Base-by-base conservation (phyloP, 1,140 invertebrate species). In the Procambarus virginalis region DNA sequence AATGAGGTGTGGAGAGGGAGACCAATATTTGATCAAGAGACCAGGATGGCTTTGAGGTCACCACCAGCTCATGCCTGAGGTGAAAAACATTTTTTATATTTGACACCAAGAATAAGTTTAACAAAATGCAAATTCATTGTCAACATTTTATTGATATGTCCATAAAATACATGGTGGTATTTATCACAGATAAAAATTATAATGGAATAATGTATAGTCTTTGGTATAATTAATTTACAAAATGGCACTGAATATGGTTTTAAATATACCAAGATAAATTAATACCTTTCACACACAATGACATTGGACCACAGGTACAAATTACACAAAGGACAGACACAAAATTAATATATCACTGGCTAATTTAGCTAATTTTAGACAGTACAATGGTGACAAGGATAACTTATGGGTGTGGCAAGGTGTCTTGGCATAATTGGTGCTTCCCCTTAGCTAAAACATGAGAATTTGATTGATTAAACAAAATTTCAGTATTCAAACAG, bases 141-240 rank as follows among this genome's bases (percentile, higher is more conserved):
- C 22, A 73, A 73, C 22, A 34, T 10, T 73, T 73, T 73, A 73
- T 73, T 34, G 68, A 73, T 73, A 73, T 73, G 22, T 73, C n/a
- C 22, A 73, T 5, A 8, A 73, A 73, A 34, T 73, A 73, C 68
- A 73, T 73, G 68, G 34, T 8, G 20, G 68, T 73, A 73, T 73
- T 73, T 73, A 73, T 73, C 68, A 73, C 68, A 73, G 68, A 73
- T 73, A 34, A 73, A 73, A 73, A 73, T 70, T 70, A 22, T 73
- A 73, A 64, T 64, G 60, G 60, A 64, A 64, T 64, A 64, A 64
- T 64, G 22, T 34, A 73, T 34, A 73, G n/a, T 73, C 68, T 73
- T 73, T 73, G 68, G 68, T 79, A 51, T 79, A 79, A 51, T 51
- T 51, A 79, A 34, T 73, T 34, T 73, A 73, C 68, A 73, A 34